A percentile compares a stretch with the other conserved stretches of the same genome.
phyloP scores from a whole-genome alignment of 2,113 vertebrate genomes.

The Eretmochelys imbricata region DNA sequence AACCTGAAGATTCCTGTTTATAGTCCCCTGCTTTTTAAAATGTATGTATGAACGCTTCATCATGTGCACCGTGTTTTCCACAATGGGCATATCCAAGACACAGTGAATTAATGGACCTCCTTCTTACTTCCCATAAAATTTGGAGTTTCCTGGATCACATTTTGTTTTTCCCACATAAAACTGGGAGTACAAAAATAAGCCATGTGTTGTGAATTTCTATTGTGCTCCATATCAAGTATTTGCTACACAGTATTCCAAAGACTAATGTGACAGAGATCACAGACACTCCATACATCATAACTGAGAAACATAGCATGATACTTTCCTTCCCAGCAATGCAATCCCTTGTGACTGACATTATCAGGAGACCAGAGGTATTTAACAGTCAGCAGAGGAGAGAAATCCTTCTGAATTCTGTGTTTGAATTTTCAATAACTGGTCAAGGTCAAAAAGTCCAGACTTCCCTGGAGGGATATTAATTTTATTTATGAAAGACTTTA shows the following conservation, averaged over 20 bases:
- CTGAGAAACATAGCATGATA: neutral
- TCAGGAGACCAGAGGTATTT: neutral
- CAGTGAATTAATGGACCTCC: neutral
- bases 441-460: neutral
- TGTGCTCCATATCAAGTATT: neutral
- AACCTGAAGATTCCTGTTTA: neutral
- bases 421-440: neutral
- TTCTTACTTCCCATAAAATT: neutral
- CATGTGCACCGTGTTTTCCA: neutral
- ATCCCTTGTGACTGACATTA: neutral
- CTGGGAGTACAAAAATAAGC: neutral
- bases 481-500: neutral
- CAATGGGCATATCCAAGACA: neutral
- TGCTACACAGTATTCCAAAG: neutral
- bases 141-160: neutral
- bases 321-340: neutral
- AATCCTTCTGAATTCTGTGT: neutral
- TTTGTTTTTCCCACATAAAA: neutral
- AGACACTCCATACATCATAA: neutral
- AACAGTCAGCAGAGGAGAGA: neutral
- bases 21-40: neutral
- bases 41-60: neutral
- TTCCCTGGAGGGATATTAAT: neutral
- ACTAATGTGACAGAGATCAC: neutral
- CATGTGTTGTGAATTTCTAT: neutral